Evolutionary conservation across 2,113 vertebrate genomes (phyloP).

Genomic region (Ailurus styani): DNA sequence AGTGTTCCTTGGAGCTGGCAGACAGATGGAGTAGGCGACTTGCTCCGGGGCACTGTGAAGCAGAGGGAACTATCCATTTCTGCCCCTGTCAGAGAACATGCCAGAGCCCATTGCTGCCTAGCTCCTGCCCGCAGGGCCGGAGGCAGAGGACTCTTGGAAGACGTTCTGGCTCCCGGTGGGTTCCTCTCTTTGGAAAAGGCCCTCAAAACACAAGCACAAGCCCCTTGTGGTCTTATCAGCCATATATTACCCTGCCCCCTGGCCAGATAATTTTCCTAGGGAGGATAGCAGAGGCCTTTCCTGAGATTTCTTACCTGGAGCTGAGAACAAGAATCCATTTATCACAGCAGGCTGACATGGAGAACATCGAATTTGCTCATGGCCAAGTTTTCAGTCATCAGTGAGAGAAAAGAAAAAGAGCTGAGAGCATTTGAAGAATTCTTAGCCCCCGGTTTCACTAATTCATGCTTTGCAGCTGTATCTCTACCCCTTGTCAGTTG

Average conservation of each 20-base stretch:
- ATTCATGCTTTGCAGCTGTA: neutral
- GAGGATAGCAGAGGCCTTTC: neutral
- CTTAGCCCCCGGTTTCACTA: neutral
- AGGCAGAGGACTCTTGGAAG: neutral
- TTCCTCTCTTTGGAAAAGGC: neutral
- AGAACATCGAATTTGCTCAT: neutral
- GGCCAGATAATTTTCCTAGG: neutral
- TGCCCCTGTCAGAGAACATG: neutral
- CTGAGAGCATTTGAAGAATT: neutral
- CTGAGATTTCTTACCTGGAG: neutral
- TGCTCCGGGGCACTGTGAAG: slow-evolving; percentile 51
- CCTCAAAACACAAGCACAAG: neutral
- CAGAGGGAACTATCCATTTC: slow-evolving; percentile 10
- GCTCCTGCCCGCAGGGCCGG: neutral
- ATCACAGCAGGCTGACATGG: neutral
- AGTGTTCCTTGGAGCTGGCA: slow-evolving; percentile 65
- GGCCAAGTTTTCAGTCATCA: neutral
- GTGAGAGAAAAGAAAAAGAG: neutral
- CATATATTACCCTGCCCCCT: neutral
- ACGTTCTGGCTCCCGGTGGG: neutral
- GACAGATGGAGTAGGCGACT: slow-evolving; percentile 65
- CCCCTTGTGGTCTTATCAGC: neutral
- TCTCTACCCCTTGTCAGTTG: neutral
- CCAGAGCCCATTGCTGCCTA: neutral
- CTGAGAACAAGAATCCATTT: neutral